Evolutionary conservation across 2,797 vertebrate species (phyloP), one percentile per base, ranked within the genome.

Genomic region (Parauchenoglanis punctatus): DNA sequence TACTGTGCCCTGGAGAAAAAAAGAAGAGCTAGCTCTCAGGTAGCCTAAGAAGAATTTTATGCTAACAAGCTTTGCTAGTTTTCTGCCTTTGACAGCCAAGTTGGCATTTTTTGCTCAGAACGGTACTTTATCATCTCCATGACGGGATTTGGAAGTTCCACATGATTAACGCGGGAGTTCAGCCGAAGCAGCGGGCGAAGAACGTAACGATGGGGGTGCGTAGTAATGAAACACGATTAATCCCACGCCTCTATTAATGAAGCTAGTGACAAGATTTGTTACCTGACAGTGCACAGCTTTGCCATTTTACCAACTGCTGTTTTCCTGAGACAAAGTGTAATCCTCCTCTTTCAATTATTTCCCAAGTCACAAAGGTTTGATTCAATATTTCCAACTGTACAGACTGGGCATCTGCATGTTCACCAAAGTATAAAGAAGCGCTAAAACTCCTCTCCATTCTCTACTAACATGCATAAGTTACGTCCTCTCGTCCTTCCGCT

Each of bases 401-500:
- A 87, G 52, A 31, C 20, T 2, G 28, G 28, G 25, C 61, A 85
- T 61, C 11, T 81, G 35, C 31, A 56, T 80, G 54, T 35, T 35
- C 28, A 23, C 7, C 0, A 7, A 59, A 54, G 75, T 8, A 18
- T 77, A 35, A 78, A 56, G 25, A 56, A 46, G 12, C 40, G 2
- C 58, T 31, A 49, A 52, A 73, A 31, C 73, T 49, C 52, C 61
- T 78, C 35, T 15, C 40, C 23, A 23, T 54, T 31, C 52, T 44
- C 40, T 3, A 18, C 77, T 61, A 68, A 77, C 25, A 2, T 31
- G 83, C 11, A 46, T 28, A 63, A 76, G 87, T 87, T 86, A 85
- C 91, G 89, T 88, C 89, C 85, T 84, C 90, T 91, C 83, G 90
- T 84, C 92, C 90, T 92, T 93, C 90, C n/a, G 61, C 86, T 91